Conservation (phyloP, 2,888 invertebrate genomes). For the Heterodera filipjevi region DNA sequence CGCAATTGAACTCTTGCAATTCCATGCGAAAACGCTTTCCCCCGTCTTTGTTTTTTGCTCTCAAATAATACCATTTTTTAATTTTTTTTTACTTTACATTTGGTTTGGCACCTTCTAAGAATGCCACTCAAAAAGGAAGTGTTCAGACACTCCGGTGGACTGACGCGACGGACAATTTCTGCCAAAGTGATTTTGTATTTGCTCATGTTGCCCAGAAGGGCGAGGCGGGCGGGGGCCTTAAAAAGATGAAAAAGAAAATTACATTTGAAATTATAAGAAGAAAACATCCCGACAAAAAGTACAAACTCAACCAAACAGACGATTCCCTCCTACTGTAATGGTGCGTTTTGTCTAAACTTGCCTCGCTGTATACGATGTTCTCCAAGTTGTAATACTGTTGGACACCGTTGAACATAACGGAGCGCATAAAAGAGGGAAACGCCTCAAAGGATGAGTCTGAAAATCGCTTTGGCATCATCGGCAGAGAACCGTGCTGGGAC, state of each 20-base stretch:
- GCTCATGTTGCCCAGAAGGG: conserved; percentile 15
- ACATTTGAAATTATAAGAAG: neutral
- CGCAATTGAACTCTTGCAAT: conserved; percentile 20
- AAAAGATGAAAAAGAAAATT: neutral
- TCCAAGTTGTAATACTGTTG: neutral
- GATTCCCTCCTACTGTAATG: too few species aligned
- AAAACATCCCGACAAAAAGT: neutral
- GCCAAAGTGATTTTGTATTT: conserved; percentile 21
- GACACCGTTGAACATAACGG: neutral
- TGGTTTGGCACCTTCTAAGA: conserved; percentile 15
- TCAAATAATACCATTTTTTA: conserved; percentile 9
- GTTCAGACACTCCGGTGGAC: conserved; percentile 23
- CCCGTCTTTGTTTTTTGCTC: conserved; percentile 28
- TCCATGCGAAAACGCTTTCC: conserved; percentile 15
- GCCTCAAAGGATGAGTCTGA: neutral
- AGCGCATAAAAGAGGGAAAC: neutral
- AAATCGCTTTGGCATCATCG: too few species aligned
- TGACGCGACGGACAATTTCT: conserved; percentile 16
- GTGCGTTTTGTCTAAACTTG: neutral
- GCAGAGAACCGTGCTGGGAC: too few species aligned
- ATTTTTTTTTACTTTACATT: neutral
- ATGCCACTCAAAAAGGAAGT: conserved; percentile 28
- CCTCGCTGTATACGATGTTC: conserved; percentile 4
- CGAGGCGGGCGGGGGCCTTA: conserved; percentile 17
- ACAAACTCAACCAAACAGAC: too few species aligned